phyloP scores from a whole-genome alignment of 2,888 invertebrate species.

The Nineta flava region DNA sequence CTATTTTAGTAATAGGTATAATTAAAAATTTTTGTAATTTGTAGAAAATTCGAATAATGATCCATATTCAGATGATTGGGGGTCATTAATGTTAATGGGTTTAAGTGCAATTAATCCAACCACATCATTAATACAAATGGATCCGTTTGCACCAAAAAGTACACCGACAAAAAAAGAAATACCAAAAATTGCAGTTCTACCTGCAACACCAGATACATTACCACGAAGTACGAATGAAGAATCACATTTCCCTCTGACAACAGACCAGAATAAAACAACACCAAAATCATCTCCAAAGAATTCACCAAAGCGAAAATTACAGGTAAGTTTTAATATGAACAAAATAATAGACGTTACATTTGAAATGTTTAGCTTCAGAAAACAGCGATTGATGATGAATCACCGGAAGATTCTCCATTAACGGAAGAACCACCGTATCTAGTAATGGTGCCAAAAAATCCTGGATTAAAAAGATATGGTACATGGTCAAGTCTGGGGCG shows the following conservation, averaged over 20 bases:
- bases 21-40: too few relatives aligned
- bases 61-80: slow-evolving; percentile 31
- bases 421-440: slow-evolving; percentile 61
- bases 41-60: neutral
- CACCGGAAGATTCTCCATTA: slow-evolving; percentile 50
- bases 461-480: slow-evolving; percentile 38
- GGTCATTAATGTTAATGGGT: slow-evolving; percentile 53
- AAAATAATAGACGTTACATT: neutral
- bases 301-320: slow-evolving; percentile 4
- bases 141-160: slow-evolving; percentile 32
- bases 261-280: neutral
- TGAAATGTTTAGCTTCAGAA: neutral
- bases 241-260: slow-evolving; percentile 3
- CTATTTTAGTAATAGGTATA: too few relatives aligned
- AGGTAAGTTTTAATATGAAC: neutral
- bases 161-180: slow-evolving; percentile 19
- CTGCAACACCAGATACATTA: slow-evolving; percentile 49
- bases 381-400: slow-evolving; percentile 34
- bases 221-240: slow-evolving; percentile 2
- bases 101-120: slow-evolving; percentile 44
- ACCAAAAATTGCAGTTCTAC: slow-evolving; percentile 57
- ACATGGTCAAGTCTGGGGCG: slow-evolving; percentile 59
- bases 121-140: slow-evolving; percentile 36
- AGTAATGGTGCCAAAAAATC: slow-evolving; percentile 42
- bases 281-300: neutral